Evolutionary conservation across 2,113 vertebrate species (phyloP), one percentile per base, ranked within the genome.

Genomic region (Brachyhypopomus gauderio): DNA sequence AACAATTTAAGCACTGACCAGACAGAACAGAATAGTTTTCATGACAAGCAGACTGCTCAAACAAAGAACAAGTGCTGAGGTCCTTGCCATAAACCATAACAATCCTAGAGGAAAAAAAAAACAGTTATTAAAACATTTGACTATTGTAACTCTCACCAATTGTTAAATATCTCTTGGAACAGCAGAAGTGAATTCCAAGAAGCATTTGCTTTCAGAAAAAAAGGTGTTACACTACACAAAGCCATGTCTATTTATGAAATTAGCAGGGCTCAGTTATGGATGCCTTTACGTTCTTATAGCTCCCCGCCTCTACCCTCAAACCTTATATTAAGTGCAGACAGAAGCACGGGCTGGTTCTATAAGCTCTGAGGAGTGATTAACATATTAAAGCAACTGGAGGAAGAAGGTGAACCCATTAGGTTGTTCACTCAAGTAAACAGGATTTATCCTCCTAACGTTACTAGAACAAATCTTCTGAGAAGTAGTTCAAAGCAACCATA

Each of bases 1-100:
- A 62, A 30, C 75, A 85, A 82, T 82, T 74, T 72, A 34, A 79
- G 56, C 62, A 74, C 41, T 64, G 62, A 81, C 66, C 71, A 82
- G 72, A 76, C 66, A 36, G 72, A 75, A 38, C 56, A 79, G 72
- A 72, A 78, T 20, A 36, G 63, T 70, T 78, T 71, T 78, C 56
- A 16, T 60, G 64, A 78, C 73, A 70, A 79, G 71, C 58, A 76
- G 69, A 79, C 62, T 76, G 64, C 62, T 70, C 36, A 64, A 73
- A 69, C 79, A 75, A 82, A 76, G 76, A 72, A 67, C 52, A 22
- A 66, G 73, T 52, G 45, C 67, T 59, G 58, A 72, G 36, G 48
- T 62, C 30, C 72, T 58, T 23, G 63, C 34, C 58, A 66, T 85
- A 82, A 70, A 81, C 52, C 23, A 66, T 75, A 79, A 62, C 69